Conservation (phyloP, 2,888 invertebrate species). For the Dendrolimus pini region DNA sequence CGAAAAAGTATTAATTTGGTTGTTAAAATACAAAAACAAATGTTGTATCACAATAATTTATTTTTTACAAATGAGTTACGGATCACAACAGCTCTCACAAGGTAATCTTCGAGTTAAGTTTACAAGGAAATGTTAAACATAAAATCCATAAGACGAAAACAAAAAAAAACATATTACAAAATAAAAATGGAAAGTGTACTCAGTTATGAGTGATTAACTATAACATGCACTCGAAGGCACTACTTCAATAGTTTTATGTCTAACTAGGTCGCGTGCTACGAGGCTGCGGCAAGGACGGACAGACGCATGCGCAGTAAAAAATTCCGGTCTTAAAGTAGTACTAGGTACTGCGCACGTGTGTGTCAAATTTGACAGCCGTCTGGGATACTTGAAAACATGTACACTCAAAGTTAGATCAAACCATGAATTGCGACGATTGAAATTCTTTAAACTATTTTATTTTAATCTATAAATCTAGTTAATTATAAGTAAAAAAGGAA, state of each 20-base stretch:
- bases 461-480: no score
- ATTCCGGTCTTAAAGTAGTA: no score
- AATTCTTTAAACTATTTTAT: no score
- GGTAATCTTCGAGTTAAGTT: slow-evolving; percentile 53
- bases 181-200: slow-evolving; percentile 1
- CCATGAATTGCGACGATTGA: no score
- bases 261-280: neutral
- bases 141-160: slow-evolving; percentile 36
- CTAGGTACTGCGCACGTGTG: no score
- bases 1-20: neutral
- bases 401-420: no score
- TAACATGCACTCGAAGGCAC: slow-evolving; percentile 18
- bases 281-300: neutral
- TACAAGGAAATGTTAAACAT: slow-evolving; percentile 45
- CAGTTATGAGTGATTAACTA: slow-evolving; percentile 1
- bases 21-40: slow-evolving; percentile 22
- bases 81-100: slow-evolving; percentile 70
- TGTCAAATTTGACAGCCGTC: no score
- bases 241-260: neutral
- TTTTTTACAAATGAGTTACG: slow-evolving; percentile 74
- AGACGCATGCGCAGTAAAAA: no score
- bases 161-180: slow-evolving; percentile 25
- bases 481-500: no score
- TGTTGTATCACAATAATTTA: slow-evolving; percentile 77
- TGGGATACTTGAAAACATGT: no score